Percentiles rank a stretch among this genome's conserved stretches.
phyloP scores from a whole-genome alignment of 2,888 invertebrate genomes.

The Mactromeris polynyma region DNA sequence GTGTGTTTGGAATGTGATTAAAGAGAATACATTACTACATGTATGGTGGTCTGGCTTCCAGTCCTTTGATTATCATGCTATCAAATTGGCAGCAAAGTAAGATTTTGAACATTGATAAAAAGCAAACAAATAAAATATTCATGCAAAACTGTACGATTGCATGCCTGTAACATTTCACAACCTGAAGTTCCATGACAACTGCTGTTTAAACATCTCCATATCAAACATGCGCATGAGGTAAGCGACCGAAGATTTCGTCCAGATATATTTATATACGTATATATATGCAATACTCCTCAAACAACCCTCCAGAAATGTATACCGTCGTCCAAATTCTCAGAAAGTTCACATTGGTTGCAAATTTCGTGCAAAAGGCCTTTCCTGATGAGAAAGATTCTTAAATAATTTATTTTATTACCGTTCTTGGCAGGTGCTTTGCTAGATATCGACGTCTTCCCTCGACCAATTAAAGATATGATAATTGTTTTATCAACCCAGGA shows the following conservation, averaged over 20 bases:
- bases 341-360: not conserved
- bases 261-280: no score
- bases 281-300: no score
- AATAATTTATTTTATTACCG: conserved; percentile 50
- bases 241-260: not conserved
- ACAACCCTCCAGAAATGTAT: no score
- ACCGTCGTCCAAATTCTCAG: not conserved
- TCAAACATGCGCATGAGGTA: not conserved
- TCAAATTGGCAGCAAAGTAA: not conserved
- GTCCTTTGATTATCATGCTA: not conserved
- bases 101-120: conserved; percentile 1
- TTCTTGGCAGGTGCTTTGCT: conserved; percentile 46
- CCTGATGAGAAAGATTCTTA: conserved; percentile 38
- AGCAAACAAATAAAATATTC: conserved; percentile 18
- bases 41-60: not conserved
- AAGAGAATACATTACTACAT: not conserved
- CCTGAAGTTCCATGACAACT: not conserved
- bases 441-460: conserved; percentile 1
- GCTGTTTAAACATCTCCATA: not conserved
- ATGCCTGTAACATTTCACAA: not conserved
- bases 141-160: not conserved
- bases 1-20: not conserved
- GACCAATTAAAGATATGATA: conserved; percentile 25
- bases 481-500: conserved; percentile 17
- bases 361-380: conserved; percentile 1